Evolutionary conservation across 2,113 vertebrate species (phyloP), one percentile per base, ranked within the genome.

Genomic region (Xenopus borealis): DNA sequence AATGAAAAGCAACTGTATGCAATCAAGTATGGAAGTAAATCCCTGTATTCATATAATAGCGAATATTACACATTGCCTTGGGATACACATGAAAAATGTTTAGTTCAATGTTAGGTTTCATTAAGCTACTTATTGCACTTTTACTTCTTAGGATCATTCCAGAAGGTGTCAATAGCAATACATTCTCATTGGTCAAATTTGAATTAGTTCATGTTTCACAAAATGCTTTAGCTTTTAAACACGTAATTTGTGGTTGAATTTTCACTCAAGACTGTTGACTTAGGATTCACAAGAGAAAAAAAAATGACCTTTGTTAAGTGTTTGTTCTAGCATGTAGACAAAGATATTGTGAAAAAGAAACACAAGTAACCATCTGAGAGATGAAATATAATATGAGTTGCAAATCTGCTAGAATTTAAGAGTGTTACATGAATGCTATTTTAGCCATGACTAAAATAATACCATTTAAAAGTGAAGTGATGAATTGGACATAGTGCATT

Each of bases 401-500:
- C 66, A 40, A 74, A 74, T 59, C 66, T 66, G 65, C 72, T 33
- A n/a, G 55, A 47, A 66, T 40, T 58, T 20, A 47, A 59, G 62
- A 66, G 52, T 58, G 52, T 66, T 73, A 65, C 33, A 66, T 55
- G 40, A 73, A 74, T 74, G 16, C 63, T 59, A 66, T 59, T 62
- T 65, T 67, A 58, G 30, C 63, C 72, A 74, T 73, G 72, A 73
- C 62, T 63, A 57, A 44, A 46, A 66, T 73, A 58, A 59, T 66
- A 67, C 72, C 50, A 74, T 30, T 59, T 58, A 58, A 59, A 59
- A 67, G 52, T 64, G 59, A 46, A 61, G 52, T 74, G 63, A 67
- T 47, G 72, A 67, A 74, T 74, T 74, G 30, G 72, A 65, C 72
- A 74, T 45, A 66, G 50, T 66, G 18, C 63, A 67, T 58, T 59